Evolutionary conservation across 1,140 invertebrate genomes (phyloP).

Genomic region (Helicoverpa armigera): DNA sequence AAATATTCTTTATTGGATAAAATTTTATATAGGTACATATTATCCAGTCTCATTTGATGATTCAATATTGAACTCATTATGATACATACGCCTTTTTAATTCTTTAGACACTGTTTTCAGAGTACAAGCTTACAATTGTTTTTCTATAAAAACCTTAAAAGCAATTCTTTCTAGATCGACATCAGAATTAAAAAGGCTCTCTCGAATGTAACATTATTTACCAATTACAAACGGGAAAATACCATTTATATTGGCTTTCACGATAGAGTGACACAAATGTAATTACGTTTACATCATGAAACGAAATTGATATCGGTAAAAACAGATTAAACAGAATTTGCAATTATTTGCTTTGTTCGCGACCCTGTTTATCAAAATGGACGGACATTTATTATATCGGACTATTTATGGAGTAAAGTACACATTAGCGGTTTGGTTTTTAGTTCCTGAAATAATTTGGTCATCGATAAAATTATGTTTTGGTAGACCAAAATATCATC

Average conservation of each 20-base stretch:
- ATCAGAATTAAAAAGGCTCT: neutral
- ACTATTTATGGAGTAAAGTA: too few species aligned
- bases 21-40: neutral
- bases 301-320: conserved; percentile 7
- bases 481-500: too few species aligned
- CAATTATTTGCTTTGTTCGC: conserved; percentile 14
- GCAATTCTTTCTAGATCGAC: neutral
- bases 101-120: too few species aligned
- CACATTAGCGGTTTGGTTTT: too few species aligned
- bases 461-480: too few species aligned
- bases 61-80: too few species aligned
- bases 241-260: conserved; percentile 1
- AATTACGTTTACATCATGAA: neutral
- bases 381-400: neutral
- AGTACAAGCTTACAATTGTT: too few species aligned
- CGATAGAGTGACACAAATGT: neutral
- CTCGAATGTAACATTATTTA: neutral
- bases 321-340: neutral
- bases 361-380: neutral
- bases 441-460: too few species aligned
- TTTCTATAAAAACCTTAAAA: neutral
- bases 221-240: neutral
- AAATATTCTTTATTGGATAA: neutral
- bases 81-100: too few species aligned
- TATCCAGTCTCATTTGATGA: too few species aligned